Evolutionary conservation across 35 echinoderm and acorn worm genomes (phyloP).

Genomic region (Nesometra sesokonis): DNA sequence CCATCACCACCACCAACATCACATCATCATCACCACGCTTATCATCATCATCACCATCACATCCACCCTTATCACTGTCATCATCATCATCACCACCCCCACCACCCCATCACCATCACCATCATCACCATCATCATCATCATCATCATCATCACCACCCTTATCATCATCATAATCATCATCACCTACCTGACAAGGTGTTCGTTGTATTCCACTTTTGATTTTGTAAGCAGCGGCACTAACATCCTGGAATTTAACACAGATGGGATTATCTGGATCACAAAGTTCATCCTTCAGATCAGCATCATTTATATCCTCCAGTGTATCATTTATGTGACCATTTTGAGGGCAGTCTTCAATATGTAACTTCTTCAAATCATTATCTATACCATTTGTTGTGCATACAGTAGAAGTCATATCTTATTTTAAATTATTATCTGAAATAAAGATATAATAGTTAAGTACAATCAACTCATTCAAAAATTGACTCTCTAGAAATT

Average conservation of each 20-base stretch:
- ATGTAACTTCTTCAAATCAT: neutral
- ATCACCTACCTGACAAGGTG: constrained; percentile 89
- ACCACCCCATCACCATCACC: too few species aligned
- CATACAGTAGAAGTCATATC: neutral
- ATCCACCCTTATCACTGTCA: too few species aligned
- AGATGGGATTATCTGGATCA: constrained; percentile 77
- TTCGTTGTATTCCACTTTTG: constrained; percentile 67
- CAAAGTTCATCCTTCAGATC: constrained; percentile 61
- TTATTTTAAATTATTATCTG: neutral
- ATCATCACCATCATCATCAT: too few species aligned
- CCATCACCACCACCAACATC: too few species aligned
- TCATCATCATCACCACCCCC: too few species aligned
- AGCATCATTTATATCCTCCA: neutral
- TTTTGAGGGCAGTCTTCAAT: neutral
- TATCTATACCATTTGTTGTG: neutral
- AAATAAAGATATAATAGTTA: neutral
- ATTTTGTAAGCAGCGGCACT: constrained; percentile 98
- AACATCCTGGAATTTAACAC: constrained; percentile 90
- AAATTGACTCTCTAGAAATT: too few species aligned
- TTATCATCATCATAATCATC: too few species aligned
- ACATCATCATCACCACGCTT: too few species aligned
- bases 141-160: too few species aligned
- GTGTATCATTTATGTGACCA: neutral
- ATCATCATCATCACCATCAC: too few species aligned
- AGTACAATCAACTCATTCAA: too few species aligned